phyloP scores from a whole-genome alignment of 2,888 invertebrate genomes.

The Brassicogethes aeneus region DNA sequence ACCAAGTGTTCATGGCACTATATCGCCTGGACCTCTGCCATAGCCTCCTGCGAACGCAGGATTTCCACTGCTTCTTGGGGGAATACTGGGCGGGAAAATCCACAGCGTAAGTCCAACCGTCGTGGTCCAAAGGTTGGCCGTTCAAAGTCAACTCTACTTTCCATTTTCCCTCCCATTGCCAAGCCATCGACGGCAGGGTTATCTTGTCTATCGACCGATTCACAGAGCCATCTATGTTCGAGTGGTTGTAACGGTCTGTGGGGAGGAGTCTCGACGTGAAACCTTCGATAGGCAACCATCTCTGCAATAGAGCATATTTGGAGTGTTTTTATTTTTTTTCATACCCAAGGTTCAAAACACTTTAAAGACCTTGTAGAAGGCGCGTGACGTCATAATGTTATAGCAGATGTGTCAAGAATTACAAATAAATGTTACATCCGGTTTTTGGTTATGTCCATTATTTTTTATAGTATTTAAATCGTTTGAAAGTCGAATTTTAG shows the following conservation, averaged over 20 bases:
- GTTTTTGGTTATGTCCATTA: too few relatives aligned
- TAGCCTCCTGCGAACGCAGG: conserved; percentile 79
- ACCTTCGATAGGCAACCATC: conserved; percentile 87
- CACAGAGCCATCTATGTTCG: conserved; percentile 71
- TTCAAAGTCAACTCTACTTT: conserved; percentile 73
- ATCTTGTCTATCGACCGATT: conserved; percentile 75
- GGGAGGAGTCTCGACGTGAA: conserved; percentile 76
- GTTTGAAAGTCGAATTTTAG: too few relatives aligned
- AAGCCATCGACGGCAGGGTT: conserved; percentile 83
- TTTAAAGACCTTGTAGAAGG: too few relatives aligned
- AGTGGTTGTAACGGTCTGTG: conserved; percentile 81
- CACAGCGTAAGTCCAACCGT: conserved; percentile 90
- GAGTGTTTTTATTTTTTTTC: too few relatives aligned
- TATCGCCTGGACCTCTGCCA: conserved; percentile 85
- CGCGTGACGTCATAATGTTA: too few relatives aligned
- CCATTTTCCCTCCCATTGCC: conserved; percentile 97
- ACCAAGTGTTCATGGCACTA: conserved; percentile 87
- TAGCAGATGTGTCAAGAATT: too few relatives aligned
- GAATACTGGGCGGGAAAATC: conserved; percentile 83
- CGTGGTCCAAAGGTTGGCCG: conserved; percentile 80
- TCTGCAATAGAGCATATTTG: too few relatives aligned
- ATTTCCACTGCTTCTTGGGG: conserved; percentile 77
- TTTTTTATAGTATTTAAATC: too few relatives aligned
- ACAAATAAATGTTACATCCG: too few relatives aligned
- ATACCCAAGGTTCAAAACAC: too few relatives aligned